These are phyloP conservation scores for Drosophila testacea DNA, from an alignment of 2,888 invertebrate species.

Conservation along the genomic window DNA sequence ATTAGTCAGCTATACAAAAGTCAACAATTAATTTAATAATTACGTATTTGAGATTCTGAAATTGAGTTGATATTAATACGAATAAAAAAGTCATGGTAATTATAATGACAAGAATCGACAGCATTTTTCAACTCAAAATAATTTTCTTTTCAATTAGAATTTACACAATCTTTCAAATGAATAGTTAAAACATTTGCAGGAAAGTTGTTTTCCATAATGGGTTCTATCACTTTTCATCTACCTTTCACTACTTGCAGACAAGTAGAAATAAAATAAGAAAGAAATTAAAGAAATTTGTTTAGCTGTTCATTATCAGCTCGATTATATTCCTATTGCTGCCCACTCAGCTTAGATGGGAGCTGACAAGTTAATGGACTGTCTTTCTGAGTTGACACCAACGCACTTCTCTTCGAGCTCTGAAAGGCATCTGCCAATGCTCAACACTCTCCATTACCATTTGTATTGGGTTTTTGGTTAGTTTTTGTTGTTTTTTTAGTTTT, in stretches of 20 bases:
- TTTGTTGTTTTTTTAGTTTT: constrained; percentile 15
- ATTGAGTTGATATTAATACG: neutral
- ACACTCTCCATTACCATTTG: constrained; percentile 50
- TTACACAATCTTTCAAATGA: neutral
- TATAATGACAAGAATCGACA: neutral
- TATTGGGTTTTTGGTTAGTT: constrained; percentile 15
- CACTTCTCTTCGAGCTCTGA: constrained; percentile 22
- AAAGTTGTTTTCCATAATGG: constrained; percentile 26
- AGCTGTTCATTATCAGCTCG: constrained; percentile 65
- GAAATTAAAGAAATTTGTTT: constrained; percentile 41
- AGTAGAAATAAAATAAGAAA: constrained; percentile 7
- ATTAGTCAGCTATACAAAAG: neutral
- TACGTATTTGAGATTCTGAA: neutral
- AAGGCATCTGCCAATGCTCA: constrained; percentile 32
- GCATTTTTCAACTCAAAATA: neutral
- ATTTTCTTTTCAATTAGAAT: neutral
- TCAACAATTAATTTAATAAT: neutral
- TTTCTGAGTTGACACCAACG: constrained; percentile 58
- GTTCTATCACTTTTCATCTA: constrained; percentile 31
- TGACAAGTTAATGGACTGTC: constrained; percentile 59
- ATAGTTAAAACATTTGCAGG: neutral
- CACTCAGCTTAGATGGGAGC: constrained; percentile 41
- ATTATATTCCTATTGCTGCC: constrained; percentile 54
- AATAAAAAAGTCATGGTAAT: neutral
- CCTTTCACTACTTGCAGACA: constrained; percentile 47